Evolutionary conservation across 2,797 vertebrate species (phyloP).

Genomic region (Oceanodroma leucorhoa): DNA sequence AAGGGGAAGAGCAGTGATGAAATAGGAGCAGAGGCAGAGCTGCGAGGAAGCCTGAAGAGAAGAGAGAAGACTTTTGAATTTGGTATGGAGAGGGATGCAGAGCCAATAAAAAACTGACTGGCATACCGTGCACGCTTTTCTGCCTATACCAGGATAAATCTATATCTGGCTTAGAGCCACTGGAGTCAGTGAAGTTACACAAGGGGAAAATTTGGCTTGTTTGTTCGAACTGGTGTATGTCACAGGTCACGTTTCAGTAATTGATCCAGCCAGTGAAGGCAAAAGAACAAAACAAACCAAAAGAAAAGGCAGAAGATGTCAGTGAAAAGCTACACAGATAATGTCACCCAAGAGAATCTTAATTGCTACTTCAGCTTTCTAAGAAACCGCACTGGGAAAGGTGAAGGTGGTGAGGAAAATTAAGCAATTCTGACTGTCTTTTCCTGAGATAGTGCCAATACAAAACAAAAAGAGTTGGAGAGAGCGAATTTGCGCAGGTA

Average conservation of each 20-base stretch:
- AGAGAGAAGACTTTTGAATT: background rate
- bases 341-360: background rate
- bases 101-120: background rate
- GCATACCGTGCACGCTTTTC: fast-evolving
- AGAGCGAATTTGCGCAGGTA: background rate
- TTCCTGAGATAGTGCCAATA: background rate
- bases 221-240: background rate
- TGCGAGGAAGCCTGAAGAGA: background rate
- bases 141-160: background rate
- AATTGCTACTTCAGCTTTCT: background rate
- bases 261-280: background rate
- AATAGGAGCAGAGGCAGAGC: background rate
- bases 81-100: background rate
- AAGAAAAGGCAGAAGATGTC: background rate
- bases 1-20: background rate
- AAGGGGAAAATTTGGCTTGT: background rate
- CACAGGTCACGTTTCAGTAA: background rate
- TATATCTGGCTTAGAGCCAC: background rate
- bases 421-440: background rate
- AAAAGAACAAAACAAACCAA: background rate
- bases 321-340: background rate
- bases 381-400: background rate
- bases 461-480: background rate
- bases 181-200: background rate
- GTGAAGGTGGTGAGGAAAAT: background rate